phyloP scores from a whole-genome alignment of 2,888 invertebrate genomes.

The Pteria penguin region DNA sequence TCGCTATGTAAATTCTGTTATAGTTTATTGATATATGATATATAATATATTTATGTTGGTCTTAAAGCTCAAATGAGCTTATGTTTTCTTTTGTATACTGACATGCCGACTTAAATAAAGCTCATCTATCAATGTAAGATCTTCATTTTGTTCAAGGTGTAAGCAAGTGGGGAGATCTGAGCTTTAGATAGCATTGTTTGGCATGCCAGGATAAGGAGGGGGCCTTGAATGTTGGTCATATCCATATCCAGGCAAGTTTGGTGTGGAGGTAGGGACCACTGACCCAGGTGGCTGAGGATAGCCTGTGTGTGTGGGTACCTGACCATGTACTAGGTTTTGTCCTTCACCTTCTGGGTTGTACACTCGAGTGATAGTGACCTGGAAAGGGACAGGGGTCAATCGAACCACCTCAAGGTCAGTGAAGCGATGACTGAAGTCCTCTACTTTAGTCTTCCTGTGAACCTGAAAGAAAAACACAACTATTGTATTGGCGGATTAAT shows the following conservation, averaged over 20 bases:
- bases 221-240: neutral
- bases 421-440: conserved; percentile 17
- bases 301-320: neutral
- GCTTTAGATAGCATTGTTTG: neutral
- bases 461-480: conserved; percentile 2
- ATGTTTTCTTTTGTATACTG: no score
- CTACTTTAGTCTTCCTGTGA: conserved; percentile 16
- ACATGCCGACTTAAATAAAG: no score
- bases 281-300: conserved; percentile 1
- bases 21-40: no score
- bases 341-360: neutral
- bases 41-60: no score
- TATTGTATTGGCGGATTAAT: neutral
- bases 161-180: no score
- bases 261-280: neutral
- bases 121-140: no score
- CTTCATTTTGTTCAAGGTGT: no score
- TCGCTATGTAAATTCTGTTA: no score
- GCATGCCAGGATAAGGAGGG: conserved; percentile 4
- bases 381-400: conserved; percentile 12
- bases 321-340: neutral
- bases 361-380: neutral
- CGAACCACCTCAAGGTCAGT: conserved; percentile 14
- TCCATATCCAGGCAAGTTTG: neutral
- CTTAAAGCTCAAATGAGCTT: no score